Evolutionary conservation across 2,888 invertebrate species (phyloP).

Genomic region (Lithophane leautieri): DNA sequence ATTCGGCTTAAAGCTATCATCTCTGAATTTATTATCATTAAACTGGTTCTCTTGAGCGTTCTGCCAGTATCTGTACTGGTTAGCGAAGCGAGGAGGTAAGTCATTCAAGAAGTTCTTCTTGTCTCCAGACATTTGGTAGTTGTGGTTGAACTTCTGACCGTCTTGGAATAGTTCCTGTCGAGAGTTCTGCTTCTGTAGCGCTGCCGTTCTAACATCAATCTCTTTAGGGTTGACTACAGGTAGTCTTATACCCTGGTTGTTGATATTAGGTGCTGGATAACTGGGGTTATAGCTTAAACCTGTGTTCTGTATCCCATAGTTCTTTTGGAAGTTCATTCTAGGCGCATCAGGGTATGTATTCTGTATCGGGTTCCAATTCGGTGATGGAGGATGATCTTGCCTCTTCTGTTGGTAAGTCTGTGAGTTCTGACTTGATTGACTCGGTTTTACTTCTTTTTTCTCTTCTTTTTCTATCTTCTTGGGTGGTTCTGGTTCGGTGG

Average conservation of each 20-base stretch:
- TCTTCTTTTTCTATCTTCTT: constrained; percentile 83
- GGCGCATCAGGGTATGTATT: constrained; percentile 72
- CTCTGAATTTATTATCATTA: constrained; percentile 84
- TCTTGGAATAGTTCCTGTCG: constrained; percentile 84
- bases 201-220: constrained; percentile 88
- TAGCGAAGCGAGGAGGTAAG: constrained; percentile 86
- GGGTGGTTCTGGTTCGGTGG: constrained; percentile 80
- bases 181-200: constrained; percentile 86
- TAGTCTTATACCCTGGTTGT: constrained; percentile 80
- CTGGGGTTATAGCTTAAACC: constrained; percentile 79
- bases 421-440: constrained; percentile 74
- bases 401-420: constrained; percentile 75
- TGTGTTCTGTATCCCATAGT: constrained; percentile 80
- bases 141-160: constrained; percentile 81
- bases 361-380: constrained; percentile 71
- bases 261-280: constrained; percentile 70
- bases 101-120: constrained; percentile 87
- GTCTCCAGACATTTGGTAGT: constrained; percentile 84
- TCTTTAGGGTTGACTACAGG: constrained; percentile 89
- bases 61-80: constrained; percentile 87
- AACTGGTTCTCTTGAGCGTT: constrained; percentile 81
- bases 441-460: constrained; percentile 79
- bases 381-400: constrained; percentile 69
- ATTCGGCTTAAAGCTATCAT: constrained; percentile 76
- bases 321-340: constrained; percentile 80